Evolutionary conservation across 2,888 invertebrate genomes (phyloP).

Genomic region (Acrobasis repandana): DNA sequence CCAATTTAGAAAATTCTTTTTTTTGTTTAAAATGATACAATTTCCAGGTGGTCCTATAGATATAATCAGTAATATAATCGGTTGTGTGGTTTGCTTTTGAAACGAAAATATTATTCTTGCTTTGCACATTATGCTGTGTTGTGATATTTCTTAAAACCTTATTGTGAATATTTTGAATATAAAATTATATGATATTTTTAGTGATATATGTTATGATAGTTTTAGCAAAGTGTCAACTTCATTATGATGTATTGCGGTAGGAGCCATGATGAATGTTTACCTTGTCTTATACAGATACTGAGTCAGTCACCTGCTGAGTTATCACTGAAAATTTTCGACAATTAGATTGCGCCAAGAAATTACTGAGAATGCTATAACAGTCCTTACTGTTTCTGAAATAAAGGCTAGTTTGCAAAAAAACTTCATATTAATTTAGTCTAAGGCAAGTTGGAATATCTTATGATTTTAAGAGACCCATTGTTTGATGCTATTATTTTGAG

Average conservation of each 20-base stretch:
- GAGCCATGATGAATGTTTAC: constrained; percentile 29
- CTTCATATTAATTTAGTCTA: neutral
- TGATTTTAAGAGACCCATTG: neutral
- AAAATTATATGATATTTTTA: neutral
- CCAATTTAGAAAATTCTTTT: no score
- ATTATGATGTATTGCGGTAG: constrained; percentile 24
- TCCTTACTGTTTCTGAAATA: neutral
- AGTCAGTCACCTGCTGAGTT: constrained; percentile 2
- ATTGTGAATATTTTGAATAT: neutral
- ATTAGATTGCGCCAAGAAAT: constrained; percentile 13
- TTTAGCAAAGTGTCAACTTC: constrained; percentile 20
- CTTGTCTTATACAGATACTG: constrained; percentile 3
- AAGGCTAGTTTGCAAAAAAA: neutral
- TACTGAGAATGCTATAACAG: neutral
- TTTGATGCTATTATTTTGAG: neutral
- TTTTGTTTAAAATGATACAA: no score
- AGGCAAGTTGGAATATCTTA: neutral
- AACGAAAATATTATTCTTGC: no score
- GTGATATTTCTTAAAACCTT: neutral
- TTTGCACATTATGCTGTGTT: neutral
- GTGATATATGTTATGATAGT: neutral
- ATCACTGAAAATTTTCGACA: neutral
- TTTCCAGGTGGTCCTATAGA: no score
- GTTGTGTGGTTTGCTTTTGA: no score
- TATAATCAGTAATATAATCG: no score